Evolutionary conservation across 1,140 invertebrate genomes (phyloP).

Genomic region (Brachystomella parvula): DNA sequence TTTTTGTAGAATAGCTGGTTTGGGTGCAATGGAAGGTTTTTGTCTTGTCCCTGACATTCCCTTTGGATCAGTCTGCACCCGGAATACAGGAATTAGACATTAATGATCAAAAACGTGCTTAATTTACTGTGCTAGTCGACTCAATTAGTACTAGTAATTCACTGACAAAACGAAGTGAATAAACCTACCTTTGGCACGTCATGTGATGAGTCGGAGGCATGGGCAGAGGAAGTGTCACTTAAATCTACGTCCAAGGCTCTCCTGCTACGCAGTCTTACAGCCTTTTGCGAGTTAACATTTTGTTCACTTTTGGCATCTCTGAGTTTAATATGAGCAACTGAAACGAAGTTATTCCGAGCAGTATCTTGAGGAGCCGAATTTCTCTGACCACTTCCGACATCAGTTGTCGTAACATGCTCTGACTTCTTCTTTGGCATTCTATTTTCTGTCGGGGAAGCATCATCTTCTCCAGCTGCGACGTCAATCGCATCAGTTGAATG

Average conservation of each 20-base stretch:
- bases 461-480: too few relatives aligned
- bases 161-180: too few relatives aligned
- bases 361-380: constrained; percentile 41
- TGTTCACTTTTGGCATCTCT: constrained; percentile 38
- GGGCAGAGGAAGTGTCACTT: constrained; percentile 1
- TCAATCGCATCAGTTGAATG: constrained; percentile 36
- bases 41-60: neutral
- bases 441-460: constrained; percentile 21
- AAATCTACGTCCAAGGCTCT: neutral
- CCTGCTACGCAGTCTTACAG: neutral
- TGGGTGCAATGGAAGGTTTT: constrained; percentile 25
- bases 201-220: neutral
- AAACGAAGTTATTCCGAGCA: constrained; percentile 45
- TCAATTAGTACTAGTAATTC: too few relatives aligned
- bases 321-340: constrained; percentile 52
- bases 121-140: too few relatives aligned
- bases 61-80: neutral
- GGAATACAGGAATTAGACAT: too few relatives aligned
- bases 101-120: too few relatives aligned
- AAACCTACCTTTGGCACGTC: neutral
- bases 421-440: constrained; percentile 29
- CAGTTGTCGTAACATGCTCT: neutral
- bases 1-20: constrained; percentile 35
- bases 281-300: constrained; percentile 26
- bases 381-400: neutral